Percentiles rank a stretch among this genome's conserved stretches.
Evolutionary conservation across 1,140 invertebrate genomes (phyloP).

Genomic region (Cecropterus lyciades): DNA sequence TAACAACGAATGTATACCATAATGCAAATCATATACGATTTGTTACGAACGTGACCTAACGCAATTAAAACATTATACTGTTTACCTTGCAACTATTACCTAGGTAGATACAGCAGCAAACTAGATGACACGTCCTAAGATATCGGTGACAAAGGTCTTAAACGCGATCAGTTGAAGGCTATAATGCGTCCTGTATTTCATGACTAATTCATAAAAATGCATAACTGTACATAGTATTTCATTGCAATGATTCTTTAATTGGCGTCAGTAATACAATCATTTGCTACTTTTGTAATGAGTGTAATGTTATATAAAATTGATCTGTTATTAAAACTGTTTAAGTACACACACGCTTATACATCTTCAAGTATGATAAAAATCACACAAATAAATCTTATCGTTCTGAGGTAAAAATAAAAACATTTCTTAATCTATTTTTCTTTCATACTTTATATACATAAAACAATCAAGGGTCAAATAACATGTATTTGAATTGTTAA

Average conservation of each 20-base stretch:
- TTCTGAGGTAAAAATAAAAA: too few species aligned
- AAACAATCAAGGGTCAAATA: not conserved
- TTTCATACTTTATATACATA: not conserved
- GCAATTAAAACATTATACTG: slow-evolving; percentile 8
- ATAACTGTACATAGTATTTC: not conserved
- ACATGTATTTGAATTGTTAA: slow-evolving; percentile 3
- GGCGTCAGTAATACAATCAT: not conserved
- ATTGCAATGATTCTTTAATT: not conserved
- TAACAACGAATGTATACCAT: not conserved
- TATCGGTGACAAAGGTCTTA: slow-evolving; percentile 14
- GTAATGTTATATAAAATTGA: too few species aligned
- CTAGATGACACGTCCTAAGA: slow-evolving; percentile 14
- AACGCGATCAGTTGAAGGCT: not conserved
- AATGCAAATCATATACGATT: slow-evolving; percentile 7
- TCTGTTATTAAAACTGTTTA: too few species aligned
- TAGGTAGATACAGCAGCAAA: not conserved
- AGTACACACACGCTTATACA: too few species aligned
- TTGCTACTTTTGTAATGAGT: too few species aligned
- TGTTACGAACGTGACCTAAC: slow-evolving; percentile 11
- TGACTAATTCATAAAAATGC: slow-evolving; percentile 16
- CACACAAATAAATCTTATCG: too few species aligned
- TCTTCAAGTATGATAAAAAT: too few species aligned
- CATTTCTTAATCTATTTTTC: not conserved
- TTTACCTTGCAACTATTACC: slow-evolving; percentile 2
- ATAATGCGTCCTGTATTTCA: slow-evolving; percentile 5